Percentiles rank a stretch among this genome's conserved stretches.
phyloP scores from a whole-genome alignment of 2,888 invertebrate species.

The Sinodicranocentrus sp. region DNA sequence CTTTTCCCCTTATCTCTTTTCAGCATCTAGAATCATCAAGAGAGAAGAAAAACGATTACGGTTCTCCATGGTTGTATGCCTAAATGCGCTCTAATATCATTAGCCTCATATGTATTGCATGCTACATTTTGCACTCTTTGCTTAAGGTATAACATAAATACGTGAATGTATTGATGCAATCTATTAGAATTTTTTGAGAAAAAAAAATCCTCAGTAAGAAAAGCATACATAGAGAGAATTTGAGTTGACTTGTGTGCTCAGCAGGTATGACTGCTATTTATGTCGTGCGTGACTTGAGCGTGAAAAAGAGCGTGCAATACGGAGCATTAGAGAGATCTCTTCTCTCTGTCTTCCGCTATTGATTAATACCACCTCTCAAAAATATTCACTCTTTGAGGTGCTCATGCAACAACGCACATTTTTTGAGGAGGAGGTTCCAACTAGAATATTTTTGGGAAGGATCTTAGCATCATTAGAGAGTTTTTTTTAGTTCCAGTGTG shows the following conservation, averaged over 20 bases:
- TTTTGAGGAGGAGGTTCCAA: too few relatives aligned
- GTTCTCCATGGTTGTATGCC: conserved; percentile 30
- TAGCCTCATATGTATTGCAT: not conserved
- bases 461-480: too few relatives aligned
- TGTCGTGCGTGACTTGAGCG: conserved; percentile 25
- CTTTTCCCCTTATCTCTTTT: conserved; percentile 34
- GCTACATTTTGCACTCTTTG: too few relatives aligned
- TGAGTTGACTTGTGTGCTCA: too few relatives aligned
- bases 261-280: conserved; percentile 32
- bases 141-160: too few relatives aligned
- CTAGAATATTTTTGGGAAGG: too few relatives aligned
- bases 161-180: not conserved
- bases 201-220: not conserved
- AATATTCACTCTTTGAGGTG: too few relatives aligned
- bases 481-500: too few relatives aligned
- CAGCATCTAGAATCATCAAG: conserved; percentile 18
- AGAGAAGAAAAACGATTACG: conserved; percentile 23
- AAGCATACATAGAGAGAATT: too few relatives aligned
- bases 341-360: too few relatives aligned
- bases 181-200: not conserved
- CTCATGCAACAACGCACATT: too few relatives aligned
- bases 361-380: too few relatives aligned
- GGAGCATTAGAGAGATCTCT: not conserved
- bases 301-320: not conserved
- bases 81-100: conserved; percentile 8